A percentile compares a stretch with the other conserved stretches of the same genome.
phyloP scores from a whole-genome alignment of 2,888 invertebrate species.

The Blastobasis lacticolella region DNA sequence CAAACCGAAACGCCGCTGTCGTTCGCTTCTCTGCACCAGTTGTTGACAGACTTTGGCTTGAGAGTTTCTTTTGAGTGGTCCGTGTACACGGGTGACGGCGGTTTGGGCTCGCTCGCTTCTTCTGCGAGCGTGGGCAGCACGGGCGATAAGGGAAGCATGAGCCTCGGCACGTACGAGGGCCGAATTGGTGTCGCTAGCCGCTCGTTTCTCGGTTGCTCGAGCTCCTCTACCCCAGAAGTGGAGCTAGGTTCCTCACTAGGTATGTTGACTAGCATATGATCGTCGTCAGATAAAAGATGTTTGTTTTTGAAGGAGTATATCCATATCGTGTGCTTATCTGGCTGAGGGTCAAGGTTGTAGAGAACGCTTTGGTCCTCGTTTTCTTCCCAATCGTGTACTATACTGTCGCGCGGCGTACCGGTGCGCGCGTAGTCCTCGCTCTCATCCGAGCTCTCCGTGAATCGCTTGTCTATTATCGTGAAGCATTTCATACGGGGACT shows the following conservation, averaged over 20 bases:
- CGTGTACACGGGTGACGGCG: constrained; percentile 16
- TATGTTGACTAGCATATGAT: constrained; percentile 29
- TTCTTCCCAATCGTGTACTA: constrained; percentile 15
- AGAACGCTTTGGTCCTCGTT: constrained; percentile 9
- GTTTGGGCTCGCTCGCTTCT: constrained; percentile 38
- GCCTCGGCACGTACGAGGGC: constrained; percentile 35
- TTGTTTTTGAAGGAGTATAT: constrained; percentile 57
- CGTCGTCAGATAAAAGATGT: constrained; percentile 33
- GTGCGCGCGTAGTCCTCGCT: constrained; percentile 24
- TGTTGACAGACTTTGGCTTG: constrained; percentile 26
- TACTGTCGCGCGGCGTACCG: not conserved
- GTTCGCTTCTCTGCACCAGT: constrained; percentile 30
- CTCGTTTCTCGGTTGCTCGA: constrained; percentile 17
- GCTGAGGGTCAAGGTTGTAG: constrained; percentile 21
- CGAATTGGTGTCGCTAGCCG: constrained; percentile 45
- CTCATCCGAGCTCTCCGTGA: constrained; percentile 27
- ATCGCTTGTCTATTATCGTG: constrained; percentile 36
- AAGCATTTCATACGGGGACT: constrained; percentile 37
- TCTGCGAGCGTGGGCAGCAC: constrained; percentile 55
- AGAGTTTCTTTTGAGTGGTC: constrained; percentile 16
- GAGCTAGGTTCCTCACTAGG: constrained; percentile 28
- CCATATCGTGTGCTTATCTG: constrained; percentile 42
- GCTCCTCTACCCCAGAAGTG: constrained; percentile 26
- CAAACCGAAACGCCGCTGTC: not conserved
- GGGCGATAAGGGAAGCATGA: constrained; percentile 38